Conservation (phyloP, 2,888 invertebrate genomes). For the Heteropelma amictum region DNA sequence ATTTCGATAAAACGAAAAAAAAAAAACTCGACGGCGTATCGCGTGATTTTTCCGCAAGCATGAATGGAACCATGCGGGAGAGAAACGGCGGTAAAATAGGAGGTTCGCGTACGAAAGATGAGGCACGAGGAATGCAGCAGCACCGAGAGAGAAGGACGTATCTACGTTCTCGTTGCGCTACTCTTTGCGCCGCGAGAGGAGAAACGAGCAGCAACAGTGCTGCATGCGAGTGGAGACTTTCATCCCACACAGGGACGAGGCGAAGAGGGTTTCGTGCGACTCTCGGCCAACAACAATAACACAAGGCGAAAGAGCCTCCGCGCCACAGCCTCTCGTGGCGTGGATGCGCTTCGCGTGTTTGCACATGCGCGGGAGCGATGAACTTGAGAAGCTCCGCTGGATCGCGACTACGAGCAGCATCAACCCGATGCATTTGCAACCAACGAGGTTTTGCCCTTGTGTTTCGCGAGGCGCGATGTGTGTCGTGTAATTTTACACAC, state of each 20-base stretch:
- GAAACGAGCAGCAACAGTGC: slow-evolving; percentile 20
- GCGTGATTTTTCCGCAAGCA: slow-evolving; percentile 1
- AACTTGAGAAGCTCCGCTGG: slow-evolving; percentile 65
- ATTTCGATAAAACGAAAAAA: not conserved
- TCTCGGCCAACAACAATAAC: slow-evolving; percentile 67
- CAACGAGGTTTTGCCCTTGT: not conserved
- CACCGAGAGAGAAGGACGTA: slow-evolving; percentile 19
- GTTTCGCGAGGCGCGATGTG: not conserved
- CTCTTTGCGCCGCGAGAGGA: not conserved
- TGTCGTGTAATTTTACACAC: not conserved
- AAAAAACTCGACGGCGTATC: not conserved
- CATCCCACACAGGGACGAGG: too few species aligned
- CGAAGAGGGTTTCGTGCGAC: too few species aligned
- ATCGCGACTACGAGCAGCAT: slow-evolving; percentile 49
- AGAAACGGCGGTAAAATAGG: slow-evolving; percentile 31
- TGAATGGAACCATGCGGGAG: slow-evolving; percentile 29
- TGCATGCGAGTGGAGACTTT: slow-evolving; percentile 25
- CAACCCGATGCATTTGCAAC: slow-evolving; percentile 37
- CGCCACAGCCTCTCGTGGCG: slow-evolving; percentile 59
- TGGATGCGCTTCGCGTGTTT: slow-evolving; percentile 65
- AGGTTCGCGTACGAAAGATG: slow-evolving; percentile 17
- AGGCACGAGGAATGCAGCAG: slow-evolving; percentile 43
- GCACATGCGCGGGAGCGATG: slow-evolving; percentile 74
- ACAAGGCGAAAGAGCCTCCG: slow-evolving; percentile 43
- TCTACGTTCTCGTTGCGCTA: slow-evolving; percentile 40